Percentiles rank a stretch among this genome's conserved stretches.
These are phyloP conservation scores for Leptopilina clavipes DNA, from an alignment of 1,140 invertebrate species.

Conservation along the genomic window DNA sequence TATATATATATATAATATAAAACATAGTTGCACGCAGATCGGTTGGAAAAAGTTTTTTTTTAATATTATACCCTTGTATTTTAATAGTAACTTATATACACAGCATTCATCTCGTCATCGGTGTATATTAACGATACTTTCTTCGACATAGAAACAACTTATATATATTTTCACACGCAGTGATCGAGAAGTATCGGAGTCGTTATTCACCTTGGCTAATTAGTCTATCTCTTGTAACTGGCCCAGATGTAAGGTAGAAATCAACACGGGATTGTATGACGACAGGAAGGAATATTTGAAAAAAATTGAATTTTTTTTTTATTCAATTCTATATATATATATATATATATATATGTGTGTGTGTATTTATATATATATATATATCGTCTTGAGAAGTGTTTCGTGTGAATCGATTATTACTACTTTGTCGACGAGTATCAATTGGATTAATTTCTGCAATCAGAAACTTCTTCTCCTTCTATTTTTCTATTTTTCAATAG, in stretches of 20 bases:
- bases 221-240: conserved; percentile 57
- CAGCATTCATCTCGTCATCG: not conserved
- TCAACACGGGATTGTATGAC: conserved; percentile 53
- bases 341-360: no score
- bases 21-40: not conserved
- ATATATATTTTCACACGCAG: conserved; percentile 33
- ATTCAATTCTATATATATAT: conserved; percentile 10
- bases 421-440: conserved; percentile 13
- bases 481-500: not conserved
- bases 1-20: not conserved
- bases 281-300: conserved; percentile 55
- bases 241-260: conserved; percentile 61
- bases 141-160: conserved; percentile 62
- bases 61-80: conserved; percentile 5
- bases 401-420: conserved; percentile 54
- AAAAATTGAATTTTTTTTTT: conserved; percentile 46
- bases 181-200: conserved; percentile 55
- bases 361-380: not conserved
- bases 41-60: conserved; percentile 27
- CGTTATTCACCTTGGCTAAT: conserved; percentile 60
- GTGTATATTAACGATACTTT: conserved; percentile 52
- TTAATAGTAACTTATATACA: not conserved
- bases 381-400: conserved; percentile 54
- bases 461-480: not conserved
- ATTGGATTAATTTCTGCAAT: conserved; percentile 16